These are phyloP conservation scores for Orthosia cruda DNA, from an alignment of 2,888 invertebrate genomes.

Conservation along the genomic window DNA sequence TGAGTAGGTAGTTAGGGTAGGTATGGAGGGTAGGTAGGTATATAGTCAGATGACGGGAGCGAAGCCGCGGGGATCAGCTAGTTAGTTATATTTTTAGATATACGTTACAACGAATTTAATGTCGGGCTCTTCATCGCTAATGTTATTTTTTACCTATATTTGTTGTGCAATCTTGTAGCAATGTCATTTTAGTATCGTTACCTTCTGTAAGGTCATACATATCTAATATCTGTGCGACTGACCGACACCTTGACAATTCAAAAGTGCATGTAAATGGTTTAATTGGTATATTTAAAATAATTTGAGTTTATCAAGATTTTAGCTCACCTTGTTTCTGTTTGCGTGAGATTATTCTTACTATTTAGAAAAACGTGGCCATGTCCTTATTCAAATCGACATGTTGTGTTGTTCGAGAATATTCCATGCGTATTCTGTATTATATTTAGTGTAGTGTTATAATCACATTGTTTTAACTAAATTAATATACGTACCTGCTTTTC, in stretches of 20 bases:
- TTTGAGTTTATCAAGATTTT: constrained; percentile 5
- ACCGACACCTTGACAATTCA: no score
- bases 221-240: background rate
- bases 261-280: no score
- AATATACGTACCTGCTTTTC: no score
- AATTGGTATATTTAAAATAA: no score
- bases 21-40: no score
- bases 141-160: background rate
- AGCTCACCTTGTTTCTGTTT: constrained; percentile 24
- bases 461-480: no score
- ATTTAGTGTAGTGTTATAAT: no score
- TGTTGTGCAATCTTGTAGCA: constrained; percentile 15
- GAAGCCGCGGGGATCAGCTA: no score
- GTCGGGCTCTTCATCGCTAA: background rate
- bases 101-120: no score
- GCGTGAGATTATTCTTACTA: background rate
- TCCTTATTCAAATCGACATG: background rate
- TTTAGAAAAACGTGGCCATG: constrained; percentile 12
- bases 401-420: constrained; percentile 17
- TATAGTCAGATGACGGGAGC: no score
- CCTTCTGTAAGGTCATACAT: constrained; percentile 20
- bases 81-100: background rate
- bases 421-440: no score
- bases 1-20: no score
- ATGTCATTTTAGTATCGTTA: constrained; percentile 8